Evolutionary conservation across 2,797 vertebrate genomes (phyloP), one percentile per base, ranked within the genome.

Genomic region (Sparus aurata): DNA sequence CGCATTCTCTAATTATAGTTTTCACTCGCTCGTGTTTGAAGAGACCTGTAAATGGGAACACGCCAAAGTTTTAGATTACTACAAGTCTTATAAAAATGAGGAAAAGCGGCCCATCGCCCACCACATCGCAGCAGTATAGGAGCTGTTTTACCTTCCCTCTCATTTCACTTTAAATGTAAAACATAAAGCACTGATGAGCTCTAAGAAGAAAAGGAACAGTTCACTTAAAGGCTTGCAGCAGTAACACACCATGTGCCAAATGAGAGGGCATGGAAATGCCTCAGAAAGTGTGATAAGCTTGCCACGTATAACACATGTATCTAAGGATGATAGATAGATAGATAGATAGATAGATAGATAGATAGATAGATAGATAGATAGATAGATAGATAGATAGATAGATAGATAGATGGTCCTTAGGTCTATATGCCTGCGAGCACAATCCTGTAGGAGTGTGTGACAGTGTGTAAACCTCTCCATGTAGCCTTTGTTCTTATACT

Each of bases 1-100:
- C 86, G 86, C 83, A 87, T 94, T 94, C 94, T 92, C 89, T 96
- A 96, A 96, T 96, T 95, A 96, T 91, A 95, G 91, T 94, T 94
- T 85, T 88, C 86, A 89, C 87, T 90, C 68, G 71, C 80, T 82
- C 66, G 74, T 77, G 85, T 95, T 95, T 95, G 94, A 95, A 93
- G 93, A 83, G 80, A 90, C 89, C 89, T 90, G 91, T 94, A 94
- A 94, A 94, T 91, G 92, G 82, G 93, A 91, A 83, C 90, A 92
- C 74, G 80, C 87, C 89, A 94, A 87, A 77, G 86, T 84, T 93
- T 87, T 84, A 88, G 87, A 93, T 91, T 85, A 93, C 90, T 90
- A 91, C 87, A 88, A 86, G 80, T 90, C 94, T 87, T 84, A 75
- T 93, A 94, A 94, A 93, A 95, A 81, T 70, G 66, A 61, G 86